These are phyloP conservation scores for Coranthus polyacanthus DNA, from an alignment of 2,797 vertebrate species.

Conservation along the genomic window DNA sequence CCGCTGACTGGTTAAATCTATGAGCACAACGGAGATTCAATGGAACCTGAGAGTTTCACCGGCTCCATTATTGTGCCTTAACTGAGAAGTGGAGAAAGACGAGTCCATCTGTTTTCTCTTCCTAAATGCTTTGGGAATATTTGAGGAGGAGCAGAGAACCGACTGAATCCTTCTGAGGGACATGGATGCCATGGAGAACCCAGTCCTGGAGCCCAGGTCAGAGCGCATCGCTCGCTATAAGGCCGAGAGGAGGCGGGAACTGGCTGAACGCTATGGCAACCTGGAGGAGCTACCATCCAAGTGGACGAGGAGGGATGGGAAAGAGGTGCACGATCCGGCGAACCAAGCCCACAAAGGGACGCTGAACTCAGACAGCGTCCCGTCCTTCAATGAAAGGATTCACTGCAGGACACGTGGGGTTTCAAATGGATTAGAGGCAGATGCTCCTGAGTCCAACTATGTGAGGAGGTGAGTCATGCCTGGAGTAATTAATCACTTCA, in stretches of 20 bases:
- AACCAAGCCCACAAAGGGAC: conserved; percentile 9
- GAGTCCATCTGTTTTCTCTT: conserved; percentile 4
- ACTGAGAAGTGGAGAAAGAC: conserved; percentile 32
- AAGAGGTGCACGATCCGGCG: conserved; percentile 41
- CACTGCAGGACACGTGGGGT: conserved; percentile 65
- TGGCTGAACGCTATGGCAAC: conserved; percentile 80
- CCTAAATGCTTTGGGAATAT: conserved; percentile 46
- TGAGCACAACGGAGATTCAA: conserved; percentile 33
- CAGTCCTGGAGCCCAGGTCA: conserved; percentile 79
- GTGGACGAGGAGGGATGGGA: conserved; percentile 76
- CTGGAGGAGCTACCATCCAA: conserved; percentile 80
- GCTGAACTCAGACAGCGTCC: conserved; percentile 28
- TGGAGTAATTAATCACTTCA: background rate
- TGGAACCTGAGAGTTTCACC: conserved; percentile 57
- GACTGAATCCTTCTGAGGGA: conserved; percentile 35
- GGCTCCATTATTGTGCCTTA: conserved; percentile 6
- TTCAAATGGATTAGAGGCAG: conserved; percentile 75
- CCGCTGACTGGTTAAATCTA: conserved; percentile 20
- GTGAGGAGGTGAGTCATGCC: conserved; percentile 74
- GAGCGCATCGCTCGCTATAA: conserved; percentile 88
- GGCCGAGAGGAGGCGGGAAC: conserved; percentile 84
- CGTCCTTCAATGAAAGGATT: conserved; percentile 41
- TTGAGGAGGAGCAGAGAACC: conserved; percentile 24
- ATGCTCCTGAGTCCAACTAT: conserved; percentile 44
- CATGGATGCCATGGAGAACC: conserved; percentile 77